Evolutionary conservation across 2,888 invertebrate species (phyloP), one percentile per base, ranked within the genome.

Genomic region (Branchipolynoe longqiensis): DNA sequence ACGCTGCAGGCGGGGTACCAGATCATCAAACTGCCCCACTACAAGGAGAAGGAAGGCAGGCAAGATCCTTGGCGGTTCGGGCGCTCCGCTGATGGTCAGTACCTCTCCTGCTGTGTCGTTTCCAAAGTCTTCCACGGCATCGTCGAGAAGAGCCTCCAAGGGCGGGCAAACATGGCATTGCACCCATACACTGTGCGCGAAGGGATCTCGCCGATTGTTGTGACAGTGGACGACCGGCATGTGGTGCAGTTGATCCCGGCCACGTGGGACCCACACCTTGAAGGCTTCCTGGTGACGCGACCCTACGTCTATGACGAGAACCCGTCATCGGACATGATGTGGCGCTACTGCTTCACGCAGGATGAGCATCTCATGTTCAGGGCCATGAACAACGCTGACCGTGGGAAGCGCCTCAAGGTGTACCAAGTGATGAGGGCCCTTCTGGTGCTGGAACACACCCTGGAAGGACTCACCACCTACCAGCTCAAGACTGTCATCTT

Each of bases 401-500:
- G 88, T 31, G 89, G 89, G 0, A 86, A 88, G 14, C 83, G 91
- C 56, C 62, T 88, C n/a, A 86, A 88, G 59, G 90, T 90, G 14
- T 88, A 89, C 83, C 88, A 87, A 82, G 74, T 89, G 2, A 85
- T 91, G 12, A 88, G 88, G 56, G 87, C 87, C 6, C 81, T 90
- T 31, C 87, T 88, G 18, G 56, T 86, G 59, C 86, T 86, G 40
- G 91, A 91, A 83, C 89, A 88, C 86, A 89, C 89, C 25, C 88
- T 91, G 22, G 74, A 82, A 12, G 88, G 88, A 8, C 81, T 91
- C n/a, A 88, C 89, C 0, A 86, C 89, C 0, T 92, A 91, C 87
- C 91, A 92, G 82, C 85, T 92, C 31, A 91, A 91, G 88, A 91
- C 91, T 4, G 90, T 90, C 4, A 87, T 92, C 6, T 88, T 92